Evolutionary conservation across 2,797 vertebrate species (phyloP).

Genomic region (Percopsis omiscomaycus): DNA sequence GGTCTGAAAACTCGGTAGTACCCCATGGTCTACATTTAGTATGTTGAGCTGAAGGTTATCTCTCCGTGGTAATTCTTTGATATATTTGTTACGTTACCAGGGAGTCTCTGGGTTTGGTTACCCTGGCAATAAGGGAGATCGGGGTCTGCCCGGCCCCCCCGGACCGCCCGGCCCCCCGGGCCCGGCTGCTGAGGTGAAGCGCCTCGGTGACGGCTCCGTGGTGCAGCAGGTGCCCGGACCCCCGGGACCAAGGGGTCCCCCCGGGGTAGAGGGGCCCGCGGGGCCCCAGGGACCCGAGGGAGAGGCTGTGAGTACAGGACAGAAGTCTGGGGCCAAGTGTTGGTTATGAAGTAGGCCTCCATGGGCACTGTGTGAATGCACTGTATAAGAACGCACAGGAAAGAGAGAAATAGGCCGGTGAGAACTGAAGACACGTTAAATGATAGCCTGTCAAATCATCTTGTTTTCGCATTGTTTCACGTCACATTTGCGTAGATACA

Average conservation of each 20-base stretch:
- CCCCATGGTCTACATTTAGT: neutral
- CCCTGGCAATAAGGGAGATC: constrained; percentile 83
- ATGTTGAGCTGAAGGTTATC: neutral
- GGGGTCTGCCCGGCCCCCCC: constrained; percentile 68
- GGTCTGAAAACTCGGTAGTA: no score
- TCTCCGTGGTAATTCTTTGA: neutral
- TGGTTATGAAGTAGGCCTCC: no score
- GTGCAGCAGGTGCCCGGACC: constrained; percentile 74
- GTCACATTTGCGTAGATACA: no score
- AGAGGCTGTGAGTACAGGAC: constrained; percentile 78
- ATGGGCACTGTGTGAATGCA: no score
- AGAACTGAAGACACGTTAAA: no score
- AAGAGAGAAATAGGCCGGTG: no score
- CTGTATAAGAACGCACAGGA: no score
- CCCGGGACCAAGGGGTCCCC: constrained; percentile 61
- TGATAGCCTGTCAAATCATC: no score
- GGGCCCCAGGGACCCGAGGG: constrained; percentile 81
- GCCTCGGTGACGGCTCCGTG: constrained; percentile 42
- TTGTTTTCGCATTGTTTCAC: neutral
- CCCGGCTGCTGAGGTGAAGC: constrained; percentile 60
- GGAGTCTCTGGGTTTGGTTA: constrained; percentile 79
- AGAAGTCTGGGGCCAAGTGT: neutral
- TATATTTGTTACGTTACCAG: constrained; percentile 54
- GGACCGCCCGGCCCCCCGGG: constrained; percentile 76
- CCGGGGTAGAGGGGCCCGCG: constrained; percentile 67